Percentiles rank a stretch among this genome's conserved stretches.
These are phyloP conservation scores for Pantherophis guttatus DNA, from an alignment of 2,113 vertebrate genomes.

Conservation along the genomic window DNA sequence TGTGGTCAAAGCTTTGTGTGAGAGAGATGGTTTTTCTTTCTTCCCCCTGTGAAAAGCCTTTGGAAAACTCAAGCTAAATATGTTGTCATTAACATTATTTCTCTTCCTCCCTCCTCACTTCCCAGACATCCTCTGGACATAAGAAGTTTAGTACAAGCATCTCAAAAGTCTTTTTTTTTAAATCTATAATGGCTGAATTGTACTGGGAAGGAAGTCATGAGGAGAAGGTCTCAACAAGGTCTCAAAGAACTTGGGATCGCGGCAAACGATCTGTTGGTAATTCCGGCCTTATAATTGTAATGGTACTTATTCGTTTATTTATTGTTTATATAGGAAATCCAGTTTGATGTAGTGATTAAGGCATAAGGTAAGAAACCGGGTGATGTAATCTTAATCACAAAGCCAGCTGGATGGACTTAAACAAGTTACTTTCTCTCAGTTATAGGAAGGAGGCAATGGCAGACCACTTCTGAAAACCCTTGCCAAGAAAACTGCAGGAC, in stretches of 20 bases:
- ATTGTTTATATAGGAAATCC: no score
- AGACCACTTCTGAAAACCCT: no score
- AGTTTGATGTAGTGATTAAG: no score
- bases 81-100: slow-evolving; percentile 32
- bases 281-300: background rate
- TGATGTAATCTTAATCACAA: no score
- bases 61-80: slow-evolving; percentile 34
- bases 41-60: background rate
- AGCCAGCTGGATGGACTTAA: no score
- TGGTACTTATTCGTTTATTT: no score
- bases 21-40: slow-evolving; percentile 21
- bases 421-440: no score
- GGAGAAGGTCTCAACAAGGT: background rate
- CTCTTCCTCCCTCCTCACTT: background rate
- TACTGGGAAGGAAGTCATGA: background rate
- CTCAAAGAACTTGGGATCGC: background rate
- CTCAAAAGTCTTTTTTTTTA: slow-evolving; percentile 14
- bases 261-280: background rate
- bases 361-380: no score
- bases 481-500: background rate
- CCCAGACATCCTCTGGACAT: background rate
- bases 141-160: slow-evolving; percentile 20
- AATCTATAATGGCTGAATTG: background rate
- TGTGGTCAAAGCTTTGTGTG: slow-evolving; percentile 30
- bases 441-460: no score